These are phyloP conservation scores for Emesis castigata DNA, from an alignment of 2,888 invertebrate genomes.

Conservation along the genomic window DNA sequence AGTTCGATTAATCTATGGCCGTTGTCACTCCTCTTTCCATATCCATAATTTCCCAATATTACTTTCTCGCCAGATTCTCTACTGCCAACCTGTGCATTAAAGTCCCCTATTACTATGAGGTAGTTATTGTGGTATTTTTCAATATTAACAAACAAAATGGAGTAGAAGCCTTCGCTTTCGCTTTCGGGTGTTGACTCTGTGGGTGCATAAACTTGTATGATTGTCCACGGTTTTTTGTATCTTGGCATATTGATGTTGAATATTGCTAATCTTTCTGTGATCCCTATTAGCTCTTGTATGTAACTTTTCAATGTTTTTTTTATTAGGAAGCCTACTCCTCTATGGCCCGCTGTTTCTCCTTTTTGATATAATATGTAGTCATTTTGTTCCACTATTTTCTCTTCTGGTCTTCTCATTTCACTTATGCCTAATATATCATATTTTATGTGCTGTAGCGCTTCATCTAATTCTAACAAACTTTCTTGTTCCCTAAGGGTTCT, in stretches of 20 bases:
- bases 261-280: not conserved
- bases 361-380: slow-evolving; percentile 50
- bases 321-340: slow-evolving; percentile 56
- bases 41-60: not conserved
- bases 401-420: slow-evolving; percentile 45
- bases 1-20: not conserved
- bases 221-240: slow-evolving; percentile 34
- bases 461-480: not conserved
- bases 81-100: not conserved
- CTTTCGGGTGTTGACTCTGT: slow-evolving; percentile 49
- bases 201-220: not conserved
- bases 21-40: no score
- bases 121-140: slow-evolving; percentile 2
- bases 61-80: not conserved
- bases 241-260: slow-evolving; percentile 39
- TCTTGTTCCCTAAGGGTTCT: not conserved
- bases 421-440: slow-evolving; percentile 48
- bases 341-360: slow-evolving; percentile 51
- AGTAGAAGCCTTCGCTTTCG: not conserved
- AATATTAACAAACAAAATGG: not conserved
- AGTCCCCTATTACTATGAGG: not conserved
- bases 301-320: slow-evolving; percentile 41
- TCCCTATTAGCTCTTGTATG: slow-evolving; percentile 34
- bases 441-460: not conserved
- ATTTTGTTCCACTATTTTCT: slow-evolving; percentile 35